Percentiles rank a stretch among this genome's conserved stretches.
Evolutionary conservation across 2,888 invertebrate genomes (phyloP).

Genomic region (Brassicogethes aeneus): DNA sequence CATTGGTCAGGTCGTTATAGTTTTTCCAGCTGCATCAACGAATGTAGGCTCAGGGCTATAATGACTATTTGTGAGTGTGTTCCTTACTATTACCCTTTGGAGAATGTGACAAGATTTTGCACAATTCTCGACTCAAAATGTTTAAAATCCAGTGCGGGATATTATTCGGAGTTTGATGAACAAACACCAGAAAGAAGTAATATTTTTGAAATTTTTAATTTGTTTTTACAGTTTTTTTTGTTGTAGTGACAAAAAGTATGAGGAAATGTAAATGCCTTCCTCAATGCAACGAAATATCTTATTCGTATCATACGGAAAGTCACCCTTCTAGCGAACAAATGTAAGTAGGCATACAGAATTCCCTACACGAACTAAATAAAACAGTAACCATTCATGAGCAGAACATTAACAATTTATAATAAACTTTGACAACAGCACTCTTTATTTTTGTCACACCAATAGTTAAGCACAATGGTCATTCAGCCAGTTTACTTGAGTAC

Average conservation of each 20-base stretch:
- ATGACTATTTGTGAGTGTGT: background rate
- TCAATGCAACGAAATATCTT: background rate
- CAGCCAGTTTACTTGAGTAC: no score
- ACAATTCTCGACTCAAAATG: background rate
- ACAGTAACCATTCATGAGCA: no score
- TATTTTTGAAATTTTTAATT: background rate
- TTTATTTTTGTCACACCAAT: no score
- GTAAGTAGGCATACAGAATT: background rate
- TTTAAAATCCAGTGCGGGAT: background rate
- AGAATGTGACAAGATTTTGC: no score
- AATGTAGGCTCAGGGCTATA: background rate
- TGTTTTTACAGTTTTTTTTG: background rate
- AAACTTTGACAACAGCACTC: no score
- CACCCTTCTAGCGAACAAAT: background rate
- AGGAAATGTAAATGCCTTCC: background rate
- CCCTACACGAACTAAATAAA: no score
- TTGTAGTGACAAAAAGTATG: background rate
- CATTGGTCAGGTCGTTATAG: background rate
- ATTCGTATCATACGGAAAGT: background rate
- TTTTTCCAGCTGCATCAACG: background rate
- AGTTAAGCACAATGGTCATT: no score
- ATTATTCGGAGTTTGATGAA: no score
- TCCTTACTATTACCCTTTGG: background rate
- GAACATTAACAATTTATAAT: no score
- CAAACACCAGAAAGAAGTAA: no score